These are phyloP conservation scores for Columba livia DNA, from an alignment of 2,113 vertebrate species.

Conservation along the genomic window DNA sequence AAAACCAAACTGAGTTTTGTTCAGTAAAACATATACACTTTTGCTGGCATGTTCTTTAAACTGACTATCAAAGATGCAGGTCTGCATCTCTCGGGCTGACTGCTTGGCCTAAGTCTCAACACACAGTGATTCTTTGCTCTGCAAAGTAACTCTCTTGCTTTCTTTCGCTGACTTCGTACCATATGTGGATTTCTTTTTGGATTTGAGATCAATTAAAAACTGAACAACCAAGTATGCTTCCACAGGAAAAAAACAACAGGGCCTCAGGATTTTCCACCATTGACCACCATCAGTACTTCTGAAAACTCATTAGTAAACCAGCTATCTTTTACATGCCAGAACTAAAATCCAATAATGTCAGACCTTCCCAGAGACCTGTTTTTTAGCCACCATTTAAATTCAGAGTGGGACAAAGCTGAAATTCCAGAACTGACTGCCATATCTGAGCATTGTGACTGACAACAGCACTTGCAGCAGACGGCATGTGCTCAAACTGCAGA, in stretches of 20 bases:
- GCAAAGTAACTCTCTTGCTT: background rate
- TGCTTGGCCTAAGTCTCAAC: background rate
- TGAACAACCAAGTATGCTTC: background rate
- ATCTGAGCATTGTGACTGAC: background rate
- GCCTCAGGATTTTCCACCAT: background rate
- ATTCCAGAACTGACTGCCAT: rapidly evolving
- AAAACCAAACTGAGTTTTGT: background rate
- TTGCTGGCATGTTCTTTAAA: background rate
- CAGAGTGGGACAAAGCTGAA: background rate
- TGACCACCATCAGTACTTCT: background rate
- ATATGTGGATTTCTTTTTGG: background rate
- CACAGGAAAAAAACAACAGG: background rate
- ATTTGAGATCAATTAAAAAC: background rate
- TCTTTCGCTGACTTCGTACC: background rate
- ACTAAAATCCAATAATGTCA: background rate
- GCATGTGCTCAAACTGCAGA: background rate
- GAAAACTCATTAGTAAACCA: background rate
- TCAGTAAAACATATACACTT: background rate
- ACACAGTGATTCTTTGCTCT: background rate
- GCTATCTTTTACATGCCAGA: background rate
- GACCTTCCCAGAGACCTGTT: background rate
- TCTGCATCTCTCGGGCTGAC: background rate
- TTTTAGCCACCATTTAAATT: background rate
- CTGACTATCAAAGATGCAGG: background rate
- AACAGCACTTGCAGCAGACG: rapidly evolving